Percentiles rank a stretch among this genome's conserved stretches.
Conservation (phyloP, 2,113 vertebrate genomes). For the Butastur rufipennis region DNA sequence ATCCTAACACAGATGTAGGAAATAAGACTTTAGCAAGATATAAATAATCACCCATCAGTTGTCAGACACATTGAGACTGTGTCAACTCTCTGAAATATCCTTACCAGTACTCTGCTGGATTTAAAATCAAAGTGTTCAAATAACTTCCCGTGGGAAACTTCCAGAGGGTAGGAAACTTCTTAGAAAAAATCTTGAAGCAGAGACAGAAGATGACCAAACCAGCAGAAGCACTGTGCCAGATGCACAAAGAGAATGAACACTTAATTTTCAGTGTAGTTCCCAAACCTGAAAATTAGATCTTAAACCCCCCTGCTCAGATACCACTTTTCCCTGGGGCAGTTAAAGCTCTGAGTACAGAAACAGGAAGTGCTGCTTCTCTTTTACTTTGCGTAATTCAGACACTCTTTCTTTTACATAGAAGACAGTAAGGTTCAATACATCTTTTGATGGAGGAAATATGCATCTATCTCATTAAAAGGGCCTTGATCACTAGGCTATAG, state of each 20-base stretch:
- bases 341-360: neutral
- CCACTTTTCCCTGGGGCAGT: neutral
- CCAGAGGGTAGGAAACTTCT: neutral
- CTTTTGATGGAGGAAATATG: neutral
- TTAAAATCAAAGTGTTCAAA: neutral
- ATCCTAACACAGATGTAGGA: neutral
- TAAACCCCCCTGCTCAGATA: neutral
- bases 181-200: neutral
- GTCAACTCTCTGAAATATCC: neutral
- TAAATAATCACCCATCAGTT: neutral
- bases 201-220: neutral
- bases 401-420: neutral
- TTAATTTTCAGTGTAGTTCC: neutral
- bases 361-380: neutral
- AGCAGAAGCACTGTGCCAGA: neutral
- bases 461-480: neutral
- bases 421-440: neutral
- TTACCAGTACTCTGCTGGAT: neutral
- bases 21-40: neutral
- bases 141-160: neutral
- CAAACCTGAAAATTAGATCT: neutral
- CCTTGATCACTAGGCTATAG: neutral
- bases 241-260: neutral
- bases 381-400: neutral
- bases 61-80: neutral